Percentiles rank a stretch among this genome's conserved stretches.
Evolutionary conservation across 2,113 vertebrate genomes (phyloP).

Genomic region (Xenus cinereus): DNA sequence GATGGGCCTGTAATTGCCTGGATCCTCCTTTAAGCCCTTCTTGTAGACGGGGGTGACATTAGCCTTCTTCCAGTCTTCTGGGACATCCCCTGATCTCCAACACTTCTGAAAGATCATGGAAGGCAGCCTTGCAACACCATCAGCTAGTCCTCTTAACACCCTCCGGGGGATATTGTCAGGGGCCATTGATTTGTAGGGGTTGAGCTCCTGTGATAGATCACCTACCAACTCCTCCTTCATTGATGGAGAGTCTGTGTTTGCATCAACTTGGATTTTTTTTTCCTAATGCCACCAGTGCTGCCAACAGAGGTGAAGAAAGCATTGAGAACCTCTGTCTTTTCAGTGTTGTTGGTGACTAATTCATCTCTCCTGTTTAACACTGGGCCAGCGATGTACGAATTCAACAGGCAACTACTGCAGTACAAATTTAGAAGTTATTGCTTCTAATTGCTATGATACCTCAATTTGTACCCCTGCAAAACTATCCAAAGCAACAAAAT

Average conservation of each 20-base stretch:
- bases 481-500: background rate
- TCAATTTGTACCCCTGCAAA: background rate
- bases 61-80: background rate
- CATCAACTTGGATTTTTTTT: background rate
- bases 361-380: background rate
- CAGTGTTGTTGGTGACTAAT: background rate
- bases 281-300: background rate
- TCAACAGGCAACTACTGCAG: background rate
- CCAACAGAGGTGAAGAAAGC: background rate
- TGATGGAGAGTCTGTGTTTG: fast-evolving
- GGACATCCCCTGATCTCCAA: background rate
- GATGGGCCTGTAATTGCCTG: background rate
- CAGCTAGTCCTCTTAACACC: background rate
- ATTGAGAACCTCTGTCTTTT: background rate
- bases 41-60: background rate
- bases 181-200: background rate
- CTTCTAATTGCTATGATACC: background rate
- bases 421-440: background rate
- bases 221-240: background rate
- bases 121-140: fast-evolving
- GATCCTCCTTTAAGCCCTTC: background rate
- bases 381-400: background rate
- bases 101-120: background rate
- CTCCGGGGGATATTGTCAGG: background rate
- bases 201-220: background rate